Conservation (phyloP, 2,113 vertebrate species). For the Otocyon megalotis region DNA sequence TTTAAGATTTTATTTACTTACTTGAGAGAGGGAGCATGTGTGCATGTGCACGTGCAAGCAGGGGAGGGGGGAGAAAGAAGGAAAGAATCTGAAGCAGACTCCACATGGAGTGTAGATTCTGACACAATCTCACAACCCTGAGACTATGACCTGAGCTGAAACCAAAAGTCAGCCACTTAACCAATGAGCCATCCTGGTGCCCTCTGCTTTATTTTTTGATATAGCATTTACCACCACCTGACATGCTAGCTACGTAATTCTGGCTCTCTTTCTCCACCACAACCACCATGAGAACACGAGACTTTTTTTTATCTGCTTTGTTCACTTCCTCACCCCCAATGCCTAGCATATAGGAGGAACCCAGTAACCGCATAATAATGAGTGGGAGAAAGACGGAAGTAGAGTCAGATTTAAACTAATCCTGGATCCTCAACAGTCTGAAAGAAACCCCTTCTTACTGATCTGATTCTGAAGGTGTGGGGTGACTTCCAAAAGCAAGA, state of each 20-base stretch:
- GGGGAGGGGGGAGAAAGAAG: too few relatives aligned
- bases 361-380: neutral
- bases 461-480: neutral
- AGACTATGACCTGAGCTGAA: neutral
- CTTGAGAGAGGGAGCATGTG: neutral
- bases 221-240: neutral
- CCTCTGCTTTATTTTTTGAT: neutral
- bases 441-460: neutral
- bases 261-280: neutral
- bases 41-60: accelerated
- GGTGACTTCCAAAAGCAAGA: neutral
- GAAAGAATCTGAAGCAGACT: neutral
- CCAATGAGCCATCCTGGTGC: neutral
- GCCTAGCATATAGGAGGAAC: neutral
- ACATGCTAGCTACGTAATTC: neutral
- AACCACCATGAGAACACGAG: neutral
- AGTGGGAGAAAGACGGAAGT: neutral
- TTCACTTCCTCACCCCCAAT: neutral
- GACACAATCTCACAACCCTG: neutral
- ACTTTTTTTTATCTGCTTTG: neutral
- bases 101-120: neutral
- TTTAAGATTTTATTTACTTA: neutral
- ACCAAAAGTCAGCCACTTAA: neutral
- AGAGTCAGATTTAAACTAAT: neutral
- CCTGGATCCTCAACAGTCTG: neutral